Conservation (phyloP, 1,140 invertebrate species). For the Penaeus chinensis region DNA sequence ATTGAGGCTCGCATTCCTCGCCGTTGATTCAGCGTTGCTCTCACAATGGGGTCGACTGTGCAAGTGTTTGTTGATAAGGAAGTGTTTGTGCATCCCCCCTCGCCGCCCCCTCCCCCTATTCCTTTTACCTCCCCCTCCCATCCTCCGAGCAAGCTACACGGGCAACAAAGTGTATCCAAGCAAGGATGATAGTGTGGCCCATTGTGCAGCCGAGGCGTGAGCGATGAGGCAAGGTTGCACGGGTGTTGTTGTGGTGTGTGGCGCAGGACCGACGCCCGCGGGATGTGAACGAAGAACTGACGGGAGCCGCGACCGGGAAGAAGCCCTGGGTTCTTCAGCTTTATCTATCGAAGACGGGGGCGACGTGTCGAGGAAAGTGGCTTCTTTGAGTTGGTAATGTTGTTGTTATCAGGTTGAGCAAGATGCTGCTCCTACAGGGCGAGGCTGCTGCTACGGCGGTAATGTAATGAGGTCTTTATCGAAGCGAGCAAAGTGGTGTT, state of each 20-base stretch:
- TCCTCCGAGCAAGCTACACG: not conserved
- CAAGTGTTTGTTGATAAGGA: slow-evolving; percentile 27
- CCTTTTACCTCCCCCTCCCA: not conserved
- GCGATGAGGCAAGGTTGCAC: slow-evolving; percentile 4
- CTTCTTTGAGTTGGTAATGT: no score
- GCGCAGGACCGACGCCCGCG: not conserved
- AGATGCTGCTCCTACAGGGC: not conserved
- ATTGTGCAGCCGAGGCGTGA: not conserved
- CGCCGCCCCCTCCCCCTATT: not conserved
- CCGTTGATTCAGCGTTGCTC: no score
- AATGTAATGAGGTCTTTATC: slow-evolving; percentile 41
- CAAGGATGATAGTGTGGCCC: not conserved
- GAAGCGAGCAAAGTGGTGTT: slow-evolving; percentile 18
- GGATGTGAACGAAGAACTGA: no score
- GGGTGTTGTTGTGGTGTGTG: not conserved
- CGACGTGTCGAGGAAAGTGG: no score
- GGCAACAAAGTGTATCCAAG: slow-evolving; percentile 32
- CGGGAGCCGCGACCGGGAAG: no score
- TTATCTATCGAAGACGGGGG: no score
- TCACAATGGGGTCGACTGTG: not conserved
- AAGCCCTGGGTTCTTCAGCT: no score
- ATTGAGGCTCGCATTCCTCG: no score
- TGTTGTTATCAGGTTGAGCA: not conserved
- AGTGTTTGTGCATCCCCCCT: slow-evolving; percentile 20
- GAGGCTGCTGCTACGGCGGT: not conserved